Percentiles rank a stretch among this genome's conserved stretches.
phyloP scores from a whole-genome alignment of 1,140 invertebrate species.

The Conopomorpha cramerella region DNA sequence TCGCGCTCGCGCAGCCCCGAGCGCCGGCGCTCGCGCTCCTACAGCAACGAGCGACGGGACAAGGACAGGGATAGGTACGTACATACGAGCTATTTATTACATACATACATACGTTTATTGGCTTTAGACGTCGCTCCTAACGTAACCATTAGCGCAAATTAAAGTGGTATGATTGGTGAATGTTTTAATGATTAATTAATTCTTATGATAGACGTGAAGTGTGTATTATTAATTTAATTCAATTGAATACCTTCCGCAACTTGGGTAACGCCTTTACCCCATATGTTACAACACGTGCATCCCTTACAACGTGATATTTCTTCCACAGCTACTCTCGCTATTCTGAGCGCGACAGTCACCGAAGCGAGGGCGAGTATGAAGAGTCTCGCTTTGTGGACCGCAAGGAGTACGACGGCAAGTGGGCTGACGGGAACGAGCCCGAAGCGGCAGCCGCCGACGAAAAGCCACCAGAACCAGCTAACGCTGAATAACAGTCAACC shows the following conservation, averaged over 20 bases:
- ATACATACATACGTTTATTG: no score
- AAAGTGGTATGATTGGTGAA: no score
- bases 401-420: slow-evolving; percentile 65
- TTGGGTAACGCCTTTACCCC: no score
- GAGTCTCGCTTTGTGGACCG: slow-evolving; percentile 66
- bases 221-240: no score
- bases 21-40: slow-evolving; percentile 60
- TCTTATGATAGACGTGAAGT: no score
- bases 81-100: no score
- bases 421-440: slow-evolving; percentile 61
- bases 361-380: slow-evolving; percentile 74
- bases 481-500: slow-evolving; percentile 27
- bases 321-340: slow-evolving; percentile 47
- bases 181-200: no score
- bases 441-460: slow-evolving; percentile 31
- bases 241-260: no score
- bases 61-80: slow-evolving; percentile 57
- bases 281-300: no score
- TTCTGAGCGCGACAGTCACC: slow-evolving; percentile 66
- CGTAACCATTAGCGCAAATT: no score
- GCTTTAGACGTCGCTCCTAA: no score
- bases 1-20: slow-evolving; percentile 53
- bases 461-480: slow-evolving; percentile 25
- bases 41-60: slow-evolving; percentile 59
- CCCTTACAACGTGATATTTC: no score